phyloP scores from a whole-genome alignment of 2,888 invertebrate species.

The Taenaris catops region DNA sequence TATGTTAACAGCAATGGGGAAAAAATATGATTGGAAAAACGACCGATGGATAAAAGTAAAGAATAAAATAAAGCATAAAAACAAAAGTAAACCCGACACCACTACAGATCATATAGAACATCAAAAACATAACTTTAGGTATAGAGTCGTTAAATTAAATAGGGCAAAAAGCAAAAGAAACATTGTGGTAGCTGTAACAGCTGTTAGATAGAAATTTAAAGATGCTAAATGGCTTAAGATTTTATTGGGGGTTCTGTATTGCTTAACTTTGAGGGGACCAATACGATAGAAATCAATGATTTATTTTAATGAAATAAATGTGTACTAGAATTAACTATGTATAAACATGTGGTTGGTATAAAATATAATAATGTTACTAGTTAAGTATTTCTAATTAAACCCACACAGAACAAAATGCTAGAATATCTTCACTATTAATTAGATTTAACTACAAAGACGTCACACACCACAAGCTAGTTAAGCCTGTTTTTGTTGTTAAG shows the following conservation, averaged over 20 bases:
- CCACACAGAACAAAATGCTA: neutral
- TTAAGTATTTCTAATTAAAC: neutral
- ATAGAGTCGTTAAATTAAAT: conserved; percentile 63
- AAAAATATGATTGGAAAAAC: conserved; percentile 70
- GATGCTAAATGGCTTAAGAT: neutral
- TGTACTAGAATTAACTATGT: too few relatives aligned
- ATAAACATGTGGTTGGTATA: neutral
- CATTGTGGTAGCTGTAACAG: conserved; percentile 65
- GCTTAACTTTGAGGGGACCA: conserved; percentile 59
- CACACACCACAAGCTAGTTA: conserved; percentile 5
- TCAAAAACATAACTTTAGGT: conserved; percentile 63
- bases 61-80: conserved; percentile 39
- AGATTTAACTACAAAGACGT: conserved; percentile 5
- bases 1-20: conserved; percentile 56
- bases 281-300: too few relatives aligned
- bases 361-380: too few relatives aligned
- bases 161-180: conserved; percentile 64
- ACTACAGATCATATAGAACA: conserved; percentile 38
- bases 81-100: conserved; percentile 21
- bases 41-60: conserved; percentile 71
- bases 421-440: conserved; percentile 2
- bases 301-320: too few relatives aligned
- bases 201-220: conserved; percentile 53
- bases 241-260: conserved; percentile 35
- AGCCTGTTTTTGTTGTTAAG: conserved; percentile 8